These are phyloP conservation scores for Petrolisthes manimaculis DNA, from an alignment of 2,888 invertebrate species.

Conservation along the genomic window DNA sequence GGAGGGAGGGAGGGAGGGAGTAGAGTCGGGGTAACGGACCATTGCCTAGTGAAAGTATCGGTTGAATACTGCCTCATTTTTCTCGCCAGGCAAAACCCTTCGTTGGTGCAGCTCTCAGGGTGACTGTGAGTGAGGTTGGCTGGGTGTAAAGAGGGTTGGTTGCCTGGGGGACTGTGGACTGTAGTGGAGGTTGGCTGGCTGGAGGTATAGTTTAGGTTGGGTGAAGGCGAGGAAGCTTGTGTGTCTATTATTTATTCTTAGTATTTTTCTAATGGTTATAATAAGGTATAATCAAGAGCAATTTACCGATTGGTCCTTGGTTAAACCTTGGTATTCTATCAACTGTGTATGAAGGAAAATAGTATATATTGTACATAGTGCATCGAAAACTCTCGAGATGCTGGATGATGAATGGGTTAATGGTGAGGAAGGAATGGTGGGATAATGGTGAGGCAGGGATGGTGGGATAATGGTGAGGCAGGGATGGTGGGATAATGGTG, in stretches of 20 bases:
- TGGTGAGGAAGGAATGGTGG: slow-evolving; percentile 5
- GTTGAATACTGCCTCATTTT: background rate
- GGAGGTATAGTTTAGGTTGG: background rate
- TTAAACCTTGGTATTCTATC: too few species aligned
- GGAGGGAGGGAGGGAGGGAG: background rate
- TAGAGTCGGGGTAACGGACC: background rate
- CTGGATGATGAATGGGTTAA: background rate
- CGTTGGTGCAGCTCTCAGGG: background rate
- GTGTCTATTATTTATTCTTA: too few species aligned
- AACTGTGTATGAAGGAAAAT: too few species aligned
- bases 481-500: too few species aligned
- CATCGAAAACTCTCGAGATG: too few species aligned
- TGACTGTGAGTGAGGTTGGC: background rate
- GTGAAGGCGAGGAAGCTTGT: background rate
- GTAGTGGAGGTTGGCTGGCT: background rate
- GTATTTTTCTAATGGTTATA: too few species aligned
- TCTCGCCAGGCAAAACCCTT: background rate
- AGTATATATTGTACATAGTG: too few species aligned
- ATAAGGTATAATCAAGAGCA: too few species aligned
- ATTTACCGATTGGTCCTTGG: too few species aligned
- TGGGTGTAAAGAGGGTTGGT: too few species aligned
- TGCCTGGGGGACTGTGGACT: background rate
- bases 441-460: background rate
- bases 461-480: background rate
- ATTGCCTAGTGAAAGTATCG: background rate